A percentile compares a stretch with the other conserved stretches of the same genome.
Evolutionary conservation across 2,888 invertebrate genomes (phyloP).

Genomic region (Drosophila kokeensis): DNA sequence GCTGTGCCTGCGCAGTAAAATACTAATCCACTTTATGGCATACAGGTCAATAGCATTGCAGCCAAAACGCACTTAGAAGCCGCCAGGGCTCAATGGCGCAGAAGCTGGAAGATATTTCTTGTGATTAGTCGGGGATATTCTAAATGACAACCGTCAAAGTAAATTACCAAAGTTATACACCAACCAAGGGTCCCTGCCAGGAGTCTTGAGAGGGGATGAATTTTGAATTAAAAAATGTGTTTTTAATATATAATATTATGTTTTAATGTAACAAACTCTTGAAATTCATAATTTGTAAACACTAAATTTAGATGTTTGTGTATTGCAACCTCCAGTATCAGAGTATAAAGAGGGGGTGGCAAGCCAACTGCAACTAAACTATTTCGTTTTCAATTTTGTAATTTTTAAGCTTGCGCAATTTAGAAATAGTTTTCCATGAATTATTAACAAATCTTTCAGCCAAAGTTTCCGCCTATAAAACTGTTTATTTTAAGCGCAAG

Average conservation of each 20-base stretch:
- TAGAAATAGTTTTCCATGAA: slow-evolving; percentile 48
- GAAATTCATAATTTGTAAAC: not conserved
- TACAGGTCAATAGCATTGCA: not conserved
- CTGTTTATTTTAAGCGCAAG: slow-evolving; percentile 44
- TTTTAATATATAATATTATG: not conserved
- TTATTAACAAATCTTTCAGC: slow-evolving; percentile 69
- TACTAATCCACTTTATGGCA: not conserved
- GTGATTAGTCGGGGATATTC: not conserved
- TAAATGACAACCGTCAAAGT: not conserved
- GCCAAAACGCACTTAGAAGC: not conserved
- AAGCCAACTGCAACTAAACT: slow-evolving; percentile 12
- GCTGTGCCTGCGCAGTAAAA: not conserved
- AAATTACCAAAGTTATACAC: not conserved
- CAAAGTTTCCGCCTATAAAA: slow-evolving; percentile 35
- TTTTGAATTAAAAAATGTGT: not conserved
- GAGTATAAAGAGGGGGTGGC: not conserved
- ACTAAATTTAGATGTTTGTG: not conserved
- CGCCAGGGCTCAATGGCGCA: not conserved
- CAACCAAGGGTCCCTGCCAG: not conserved
- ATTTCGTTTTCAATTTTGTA: slow-evolving; percentile 39
- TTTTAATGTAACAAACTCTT: not conserved
- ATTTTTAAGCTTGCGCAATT: slow-evolving; percentile 62
- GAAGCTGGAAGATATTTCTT: not conserved
- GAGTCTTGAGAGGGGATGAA: not conserved
- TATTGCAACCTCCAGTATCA: too few species aligned